These are phyloP conservation scores for Scaptodrosophila lebanonensis DNA, from an alignment of 1,140 invertebrate genomes.

Conservation along the genomic window DNA sequence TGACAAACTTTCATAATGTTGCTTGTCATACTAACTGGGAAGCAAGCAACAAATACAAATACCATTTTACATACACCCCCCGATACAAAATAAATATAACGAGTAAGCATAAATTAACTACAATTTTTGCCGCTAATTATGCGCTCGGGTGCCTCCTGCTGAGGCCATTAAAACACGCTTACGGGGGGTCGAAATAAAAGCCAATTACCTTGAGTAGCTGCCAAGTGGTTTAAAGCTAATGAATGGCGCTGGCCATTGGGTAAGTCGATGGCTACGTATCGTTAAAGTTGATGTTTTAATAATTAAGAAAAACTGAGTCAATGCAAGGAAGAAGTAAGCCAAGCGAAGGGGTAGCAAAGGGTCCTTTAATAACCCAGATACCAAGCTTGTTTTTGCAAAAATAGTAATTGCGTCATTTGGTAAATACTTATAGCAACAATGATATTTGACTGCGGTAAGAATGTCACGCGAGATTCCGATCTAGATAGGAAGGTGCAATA, in stretches of 20 bases:
- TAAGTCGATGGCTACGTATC: not conserved
- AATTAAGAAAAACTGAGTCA: no score
- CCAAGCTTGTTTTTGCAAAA: no score
- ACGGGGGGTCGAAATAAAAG: no score
- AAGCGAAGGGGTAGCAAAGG: no score
- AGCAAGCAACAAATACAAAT: slow-evolving; percentile 10
- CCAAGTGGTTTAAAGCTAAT: not conserved
- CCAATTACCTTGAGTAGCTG: slow-evolving; percentile 29
- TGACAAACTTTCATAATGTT: slow-evolving; percentile 66
- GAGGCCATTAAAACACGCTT: slow-evolving; percentile 43
- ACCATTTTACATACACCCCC: not conserved
- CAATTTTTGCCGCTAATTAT: slow-evolving; percentile 49
- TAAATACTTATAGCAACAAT: no score
- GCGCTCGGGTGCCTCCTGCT: slow-evolving; percentile 37
- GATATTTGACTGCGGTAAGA: no score
- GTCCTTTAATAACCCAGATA: no score
- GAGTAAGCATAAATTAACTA: slow-evolving; percentile 28
- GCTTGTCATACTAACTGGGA: slow-evolving; percentile 21
- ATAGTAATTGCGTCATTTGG: no score
- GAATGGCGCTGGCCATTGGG: no score
- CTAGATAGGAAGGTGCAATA: no score
- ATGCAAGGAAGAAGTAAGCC: no score
- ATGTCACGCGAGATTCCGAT: no score
- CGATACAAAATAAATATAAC: slow-evolving; percentile 3
- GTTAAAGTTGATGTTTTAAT: not conserved